These are phyloP conservation scores for Zosterops pallidus DNA, from an alignment of 2,113 vertebrate species.

Conservation along the genomic window DNA sequence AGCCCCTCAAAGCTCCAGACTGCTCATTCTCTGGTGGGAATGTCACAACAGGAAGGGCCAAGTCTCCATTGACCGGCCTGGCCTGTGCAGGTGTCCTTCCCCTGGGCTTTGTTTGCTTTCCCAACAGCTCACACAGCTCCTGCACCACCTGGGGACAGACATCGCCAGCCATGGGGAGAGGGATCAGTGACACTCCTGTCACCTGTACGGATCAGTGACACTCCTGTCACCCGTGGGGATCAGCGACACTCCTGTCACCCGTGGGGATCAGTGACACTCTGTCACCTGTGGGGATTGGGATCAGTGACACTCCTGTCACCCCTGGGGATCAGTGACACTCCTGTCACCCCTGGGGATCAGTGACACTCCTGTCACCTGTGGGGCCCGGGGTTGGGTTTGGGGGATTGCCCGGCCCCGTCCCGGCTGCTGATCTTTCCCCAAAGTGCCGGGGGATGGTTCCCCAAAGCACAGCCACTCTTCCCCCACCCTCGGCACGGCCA, in stretches of 20 bases:
- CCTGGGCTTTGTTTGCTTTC: neutral
- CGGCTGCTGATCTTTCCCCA: neutral
- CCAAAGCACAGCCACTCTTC: rapidly evolving
- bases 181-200: rapidly evolving
- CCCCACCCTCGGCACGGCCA: rapidly evolving
- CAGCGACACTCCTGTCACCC: rapidly evolving
- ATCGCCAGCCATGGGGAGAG: rapidly evolving
- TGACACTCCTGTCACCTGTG: rapidly evolving
- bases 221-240: rapidly evolving
- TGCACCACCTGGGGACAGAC: neutral
- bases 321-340: rapidly evolving
- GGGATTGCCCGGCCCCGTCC: neutral
- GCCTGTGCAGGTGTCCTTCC: neutral
- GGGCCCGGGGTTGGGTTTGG: rapidly evolving
- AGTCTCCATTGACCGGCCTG: rapidly evolving
- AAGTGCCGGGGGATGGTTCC: neutral
- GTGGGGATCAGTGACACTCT: rapidly evolving
- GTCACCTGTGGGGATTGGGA: no score
- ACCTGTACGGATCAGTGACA: no score
- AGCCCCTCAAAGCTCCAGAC: neutral
- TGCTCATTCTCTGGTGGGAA: rapidly evolving
- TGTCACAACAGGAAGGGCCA: rapidly evolving
- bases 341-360: rapidly evolving
- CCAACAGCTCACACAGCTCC: neutral
- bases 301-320: neutral